These are phyloP conservation scores for Alcedo quadribrachys DNA, from an alignment of 2,797 vertebrate species.

Conservation along the genomic window DNA sequence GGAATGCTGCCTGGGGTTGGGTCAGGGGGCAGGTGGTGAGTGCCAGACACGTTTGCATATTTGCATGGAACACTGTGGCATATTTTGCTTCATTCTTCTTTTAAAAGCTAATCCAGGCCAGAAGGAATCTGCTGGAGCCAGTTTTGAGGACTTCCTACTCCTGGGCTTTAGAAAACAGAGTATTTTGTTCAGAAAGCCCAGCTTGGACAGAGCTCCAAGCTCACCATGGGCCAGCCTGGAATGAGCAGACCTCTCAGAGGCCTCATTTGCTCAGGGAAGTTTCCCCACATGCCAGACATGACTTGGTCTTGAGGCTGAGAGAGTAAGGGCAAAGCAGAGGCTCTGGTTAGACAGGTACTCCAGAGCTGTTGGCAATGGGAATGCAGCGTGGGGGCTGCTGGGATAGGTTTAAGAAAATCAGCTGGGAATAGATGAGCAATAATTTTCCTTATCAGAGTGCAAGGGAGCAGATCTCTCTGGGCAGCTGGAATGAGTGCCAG, in stretches of 20 bases:
- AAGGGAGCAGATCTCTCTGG: constrained; percentile 39
- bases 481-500: constrained; percentile 1
- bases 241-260: background rate
- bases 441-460: constrained; percentile 23
- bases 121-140: background rate
- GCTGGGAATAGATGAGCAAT: constrained; percentile 44
- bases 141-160: background rate
- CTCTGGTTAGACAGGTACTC: constrained; percentile 51
- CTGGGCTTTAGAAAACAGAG: background rate
- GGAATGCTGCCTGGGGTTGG: background rate
- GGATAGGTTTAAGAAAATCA: constrained; percentile 48
- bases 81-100: background rate
- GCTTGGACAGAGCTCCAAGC: background rate
- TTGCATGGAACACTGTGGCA: background rate
- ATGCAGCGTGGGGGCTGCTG: constrained; percentile 1
- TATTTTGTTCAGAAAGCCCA: background rate
- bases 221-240: background rate
- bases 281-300: background rate
- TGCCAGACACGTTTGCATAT: rapidly evolving
- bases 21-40: background rate
- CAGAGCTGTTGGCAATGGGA: background rate
- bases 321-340: constrained; percentile 25
- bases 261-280: background rate
- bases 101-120: background rate
- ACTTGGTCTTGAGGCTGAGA: background rate